phyloP scores from a whole-genome alignment of 2,888 invertebrate species.

The Pyrrhia umbra region DNA sequence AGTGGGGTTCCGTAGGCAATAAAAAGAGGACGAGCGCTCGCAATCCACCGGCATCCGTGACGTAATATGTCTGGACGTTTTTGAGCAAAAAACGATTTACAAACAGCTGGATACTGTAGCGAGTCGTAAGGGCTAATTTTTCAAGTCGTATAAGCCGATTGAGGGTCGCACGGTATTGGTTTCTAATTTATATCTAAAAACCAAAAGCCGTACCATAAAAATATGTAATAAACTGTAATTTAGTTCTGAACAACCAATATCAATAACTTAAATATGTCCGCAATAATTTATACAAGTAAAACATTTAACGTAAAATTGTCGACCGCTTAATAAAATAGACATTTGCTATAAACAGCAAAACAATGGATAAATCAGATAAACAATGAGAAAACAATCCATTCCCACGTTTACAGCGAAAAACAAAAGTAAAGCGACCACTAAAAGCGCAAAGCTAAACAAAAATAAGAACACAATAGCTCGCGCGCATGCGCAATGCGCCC shows the following conservation, averaged over 20 bases:
- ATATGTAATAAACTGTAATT: neutral
- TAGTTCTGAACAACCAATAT: neutral
- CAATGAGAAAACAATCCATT: conserved; percentile 69
- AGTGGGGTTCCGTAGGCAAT: conserved; percentile 77
- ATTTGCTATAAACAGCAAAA: conserved; percentile 62
- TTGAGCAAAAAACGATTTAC: conserved; percentile 67
- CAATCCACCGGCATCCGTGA: conserved; percentile 74
- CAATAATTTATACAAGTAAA: conserved; percentile 9
- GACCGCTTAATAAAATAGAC: conserved; percentile 55
- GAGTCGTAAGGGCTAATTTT: conserved; percentile 65
- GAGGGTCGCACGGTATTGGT: conserved; percentile 13
- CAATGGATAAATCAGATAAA: conserved; percentile 63
- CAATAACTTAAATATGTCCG: neutral
- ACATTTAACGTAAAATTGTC: conserved; percentile 41
- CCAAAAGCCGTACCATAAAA: neutral
- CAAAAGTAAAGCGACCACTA: conserved; percentile 67
- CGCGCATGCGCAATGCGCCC: conserved; percentile 76
- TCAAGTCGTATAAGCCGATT: conserved; percentile 31
- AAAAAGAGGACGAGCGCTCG: conserved; percentile 73
- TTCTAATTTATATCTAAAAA: conserved; percentile 29
- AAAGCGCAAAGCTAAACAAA: conserved; percentile 75
- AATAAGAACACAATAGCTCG: conserved; percentile 75
- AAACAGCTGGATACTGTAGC: conserved; percentile 70
- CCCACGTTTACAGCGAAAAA: conserved; percentile 67
- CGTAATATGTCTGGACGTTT: conserved; percentile 80